Percentiles rank a stretch among this genome's conserved stretches.
Conservation (phyloP, 2,888 invertebrate genomes). For the Chrysodeixis includens region DNA sequence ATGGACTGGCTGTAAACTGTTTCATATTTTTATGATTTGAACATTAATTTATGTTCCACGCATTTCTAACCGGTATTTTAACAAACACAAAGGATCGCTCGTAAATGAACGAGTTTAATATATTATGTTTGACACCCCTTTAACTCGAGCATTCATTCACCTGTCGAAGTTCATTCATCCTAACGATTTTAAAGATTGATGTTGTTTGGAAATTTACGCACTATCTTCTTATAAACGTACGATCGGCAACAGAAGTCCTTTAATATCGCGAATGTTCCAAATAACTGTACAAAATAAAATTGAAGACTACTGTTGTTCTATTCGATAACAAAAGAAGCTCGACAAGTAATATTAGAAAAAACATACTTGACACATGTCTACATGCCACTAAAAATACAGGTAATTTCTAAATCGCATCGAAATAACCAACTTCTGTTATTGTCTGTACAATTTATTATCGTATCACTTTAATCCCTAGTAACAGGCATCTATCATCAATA, state of each 20-base stretch:
- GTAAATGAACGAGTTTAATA: slow-evolving; percentile 50
- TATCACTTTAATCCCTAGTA: slow-evolving; percentile 26
- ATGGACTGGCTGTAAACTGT: slow-evolving; percentile 22
- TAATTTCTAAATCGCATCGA: too few relatives aligned
- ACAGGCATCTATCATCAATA: slow-evolving; percentile 36
- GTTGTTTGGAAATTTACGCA: slow-evolving; percentile 35
- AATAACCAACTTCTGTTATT: too few relatives aligned
- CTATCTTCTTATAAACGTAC: slow-evolving; percentile 15
- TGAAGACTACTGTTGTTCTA: too few relatives aligned
- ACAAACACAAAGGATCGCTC: slow-evolving; percentile 41
- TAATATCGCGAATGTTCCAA: too few relatives aligned
- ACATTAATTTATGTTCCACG: slow-evolving; percentile 35
- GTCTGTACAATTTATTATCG: slow-evolving; percentile 12
- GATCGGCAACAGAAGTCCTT: too few relatives aligned
- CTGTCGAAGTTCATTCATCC: slow-evolving; percentile 64
- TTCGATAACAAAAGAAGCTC: too few relatives aligned
- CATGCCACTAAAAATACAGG: too few relatives aligned
- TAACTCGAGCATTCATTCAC: slow-evolving; percentile 59
- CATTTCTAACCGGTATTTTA: slow-evolving; percentile 47
- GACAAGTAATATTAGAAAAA: too few relatives aligned
- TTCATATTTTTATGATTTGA: slow-evolving; percentile 37
- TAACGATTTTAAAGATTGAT: slow-evolving; percentile 55
- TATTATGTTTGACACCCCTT: slow-evolving; percentile 59
- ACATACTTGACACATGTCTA: too few relatives aligned
- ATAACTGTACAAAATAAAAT: too few relatives aligned